Evolutionary conservation across 2,888 invertebrate genomes (phyloP).

Genomic region (Cynaeus angustus): DNA sequence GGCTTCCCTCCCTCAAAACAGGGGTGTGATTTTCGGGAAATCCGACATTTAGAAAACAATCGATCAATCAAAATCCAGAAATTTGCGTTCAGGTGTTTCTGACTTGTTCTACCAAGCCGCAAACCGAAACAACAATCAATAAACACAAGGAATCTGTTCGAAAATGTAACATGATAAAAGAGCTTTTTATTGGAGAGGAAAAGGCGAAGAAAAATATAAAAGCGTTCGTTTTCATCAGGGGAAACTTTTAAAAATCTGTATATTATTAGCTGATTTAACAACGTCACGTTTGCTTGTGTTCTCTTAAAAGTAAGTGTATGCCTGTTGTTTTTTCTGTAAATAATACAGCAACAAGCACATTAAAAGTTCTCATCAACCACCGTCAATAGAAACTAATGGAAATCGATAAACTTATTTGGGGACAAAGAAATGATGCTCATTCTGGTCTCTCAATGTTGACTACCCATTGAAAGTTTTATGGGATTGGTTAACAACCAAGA

Average conservation of each 20-base stretch:
- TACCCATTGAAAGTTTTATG: too few relatives aligned
- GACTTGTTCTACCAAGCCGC: constrained; percentile 8
- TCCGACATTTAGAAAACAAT: constrained; percentile 4
- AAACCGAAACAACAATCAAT: constrained; percentile 2
- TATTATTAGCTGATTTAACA: background rate
- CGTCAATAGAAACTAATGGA: too few relatives aligned
- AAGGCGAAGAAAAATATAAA: background rate
- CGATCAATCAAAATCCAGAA: constrained; percentile 33
- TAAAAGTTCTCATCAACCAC: too few relatives aligned
- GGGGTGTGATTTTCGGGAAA: constrained; percentile 8
- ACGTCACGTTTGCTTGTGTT: too few relatives aligned
- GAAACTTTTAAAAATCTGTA: background rate
- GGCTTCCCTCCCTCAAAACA: constrained; percentile 10
- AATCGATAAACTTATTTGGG: too few relatives aligned
- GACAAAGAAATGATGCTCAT: too few relatives aligned
- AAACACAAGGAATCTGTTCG: constrained; percentile 5
- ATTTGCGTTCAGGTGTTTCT: constrained; percentile 32
- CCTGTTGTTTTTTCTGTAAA: too few relatives aligned
- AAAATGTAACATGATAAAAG: background rate
- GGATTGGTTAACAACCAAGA: too few relatives aligned
- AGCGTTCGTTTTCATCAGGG: background rate
- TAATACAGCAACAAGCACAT: too few relatives aligned
- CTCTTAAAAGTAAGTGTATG: too few relatives aligned
- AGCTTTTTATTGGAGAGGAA: background rate
- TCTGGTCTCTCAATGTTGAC: too few relatives aligned